Evolutionary conservation across 2,113 vertebrate genomes (phyloP).

Genomic region (Gadus chalcogrammus): DNA sequence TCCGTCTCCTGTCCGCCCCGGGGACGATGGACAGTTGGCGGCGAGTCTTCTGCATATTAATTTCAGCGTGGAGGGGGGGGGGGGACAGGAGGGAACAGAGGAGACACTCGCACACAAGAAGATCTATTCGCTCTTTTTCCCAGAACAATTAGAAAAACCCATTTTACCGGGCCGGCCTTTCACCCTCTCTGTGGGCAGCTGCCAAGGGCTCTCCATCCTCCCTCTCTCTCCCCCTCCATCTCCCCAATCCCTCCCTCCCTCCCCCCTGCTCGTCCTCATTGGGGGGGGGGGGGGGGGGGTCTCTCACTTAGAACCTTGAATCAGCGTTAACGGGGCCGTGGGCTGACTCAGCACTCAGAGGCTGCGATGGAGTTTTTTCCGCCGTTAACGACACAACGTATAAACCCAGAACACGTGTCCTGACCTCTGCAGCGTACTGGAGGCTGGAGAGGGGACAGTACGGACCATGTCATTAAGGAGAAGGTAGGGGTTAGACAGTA

Average conservation of each 20-base stretch:
- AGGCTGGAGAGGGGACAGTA: no score
- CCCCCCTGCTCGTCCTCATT: constrained; percentile 11
- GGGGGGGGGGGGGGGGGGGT: neutral
- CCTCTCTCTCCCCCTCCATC: constrained; percentile 9
- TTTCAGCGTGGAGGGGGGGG: constrained; percentile 52
- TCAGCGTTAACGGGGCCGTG: constrained; percentile 1
- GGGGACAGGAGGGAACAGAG: neutral
- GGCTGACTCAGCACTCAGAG: neutral
- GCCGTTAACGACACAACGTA: no score
- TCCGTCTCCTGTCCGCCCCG: neutral
- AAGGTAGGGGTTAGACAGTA: no score
- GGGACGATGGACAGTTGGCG: constrained; percentile 55
- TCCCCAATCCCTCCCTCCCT: constrained; percentile 8
- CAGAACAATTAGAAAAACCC: constrained; percentile 57
- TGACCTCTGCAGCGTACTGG: neutral
- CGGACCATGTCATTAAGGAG: no score
- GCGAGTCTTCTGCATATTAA: constrained; percentile 66
- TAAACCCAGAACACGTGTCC: no score
- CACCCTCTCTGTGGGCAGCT: constrained; percentile 45
- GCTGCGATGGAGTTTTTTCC: no score
- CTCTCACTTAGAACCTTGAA: constrained; percentile 1
- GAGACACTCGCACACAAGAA: constrained; percentile 62
- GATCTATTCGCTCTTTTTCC: constrained; percentile 42
- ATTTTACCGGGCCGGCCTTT: constrained; percentile 61
- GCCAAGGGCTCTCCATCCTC: constrained; percentile 38